Conservation (phyloP, 2,888 invertebrate species). For the Drosophila testacea region DNA sequence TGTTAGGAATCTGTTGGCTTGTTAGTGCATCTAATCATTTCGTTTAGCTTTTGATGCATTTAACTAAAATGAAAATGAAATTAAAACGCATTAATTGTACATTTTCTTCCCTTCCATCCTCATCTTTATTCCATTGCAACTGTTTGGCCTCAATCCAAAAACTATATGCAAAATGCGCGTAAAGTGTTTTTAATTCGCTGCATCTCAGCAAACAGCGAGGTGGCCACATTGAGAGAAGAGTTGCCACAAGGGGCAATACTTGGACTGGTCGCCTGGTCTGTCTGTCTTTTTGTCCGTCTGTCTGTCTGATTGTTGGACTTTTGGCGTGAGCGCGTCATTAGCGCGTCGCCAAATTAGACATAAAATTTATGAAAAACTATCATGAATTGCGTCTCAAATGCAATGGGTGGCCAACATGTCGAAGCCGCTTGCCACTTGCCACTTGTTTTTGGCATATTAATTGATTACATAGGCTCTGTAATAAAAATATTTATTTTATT, state of each 20-base stretch:
- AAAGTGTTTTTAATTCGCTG: slow-evolving; percentile 75
- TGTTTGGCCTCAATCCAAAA: slow-evolving; percentile 68
- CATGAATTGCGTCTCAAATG: slow-evolving; percentile 32
- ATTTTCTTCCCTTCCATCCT: slow-evolving; percentile 11
- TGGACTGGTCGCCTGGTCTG: slow-evolving; percentile 8
- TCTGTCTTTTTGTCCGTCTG: background rate
- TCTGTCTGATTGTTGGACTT: slow-evolving; percentile 12
- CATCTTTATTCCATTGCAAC: slow-evolving; percentile 3
- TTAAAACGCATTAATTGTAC: slow-evolving; percentile 66
- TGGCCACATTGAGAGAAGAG: background rate
- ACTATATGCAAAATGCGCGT: slow-evolving; percentile 69
- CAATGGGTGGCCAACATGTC: slow-evolving; percentile 37
- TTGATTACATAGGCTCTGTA: slow-evolving; percentile 62
- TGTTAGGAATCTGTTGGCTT: slow-evolving; percentile 17
- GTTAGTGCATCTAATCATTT: slow-evolving; percentile 49
- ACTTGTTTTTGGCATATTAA: slow-evolving; percentile 42
- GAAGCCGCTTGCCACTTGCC: slow-evolving; percentile 10
- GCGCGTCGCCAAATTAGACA: slow-evolving; percentile 59
- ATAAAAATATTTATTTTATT: slow-evolving; percentile 20
- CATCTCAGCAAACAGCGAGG: slow-evolving; percentile 21
- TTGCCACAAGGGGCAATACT: background rate
- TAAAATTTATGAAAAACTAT: slow-evolving; percentile 64
- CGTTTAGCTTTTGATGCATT: slow-evolving; percentile 50
- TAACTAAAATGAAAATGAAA: slow-evolving; percentile 69
- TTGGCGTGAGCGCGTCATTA: slow-evolving; percentile 64